phyloP scores from a whole-genome alignment of 1,140 invertebrate genomes.

The Drosophila sturtevanti region DNA sequence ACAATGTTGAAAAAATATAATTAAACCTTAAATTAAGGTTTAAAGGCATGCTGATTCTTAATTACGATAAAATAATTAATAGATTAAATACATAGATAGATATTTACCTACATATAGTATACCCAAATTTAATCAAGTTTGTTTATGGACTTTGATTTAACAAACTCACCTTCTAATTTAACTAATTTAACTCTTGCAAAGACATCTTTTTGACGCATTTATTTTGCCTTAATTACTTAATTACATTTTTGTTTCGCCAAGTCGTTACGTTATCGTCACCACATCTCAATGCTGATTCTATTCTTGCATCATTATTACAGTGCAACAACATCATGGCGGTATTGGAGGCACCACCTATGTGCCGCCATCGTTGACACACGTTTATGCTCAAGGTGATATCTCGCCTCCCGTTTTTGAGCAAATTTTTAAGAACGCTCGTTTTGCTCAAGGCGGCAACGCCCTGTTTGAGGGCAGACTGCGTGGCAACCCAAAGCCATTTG shows the following conservation, averaged over 20 bases:
- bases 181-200: neutral
- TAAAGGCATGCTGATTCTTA: neutral
- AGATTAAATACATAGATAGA: neutral
- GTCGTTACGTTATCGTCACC: neutral
- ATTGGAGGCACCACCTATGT: constrained; percentile 68
- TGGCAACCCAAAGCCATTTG: constrained; percentile 96
- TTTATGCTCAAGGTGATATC: constrained; percentile 86
- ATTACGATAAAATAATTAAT: neutral
- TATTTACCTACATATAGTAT: neutral
- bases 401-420: constrained; percentile 96
- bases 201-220: too few species aligned
- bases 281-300: neutral
- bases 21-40: constrained; percentile 7
- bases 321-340: constrained; percentile 76
- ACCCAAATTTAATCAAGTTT: too few species aligned
- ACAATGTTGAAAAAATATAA: constrained; percentile 4
- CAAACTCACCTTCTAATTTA: neutral
- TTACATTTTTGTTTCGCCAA: neutral
- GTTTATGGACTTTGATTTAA: too few species aligned
- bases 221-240: neutral
- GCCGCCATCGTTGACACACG: constrained; percentile 74
- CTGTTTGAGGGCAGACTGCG: constrained; percentile 95
- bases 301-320: constrained; percentile 45
- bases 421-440: constrained; percentile 95
- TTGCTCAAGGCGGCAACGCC: constrained; percentile 96